These are phyloP conservation scores for Regulus satrapa DNA, from an alignment of 2,113 vertebrate species.

Conservation along the genomic window DNA sequence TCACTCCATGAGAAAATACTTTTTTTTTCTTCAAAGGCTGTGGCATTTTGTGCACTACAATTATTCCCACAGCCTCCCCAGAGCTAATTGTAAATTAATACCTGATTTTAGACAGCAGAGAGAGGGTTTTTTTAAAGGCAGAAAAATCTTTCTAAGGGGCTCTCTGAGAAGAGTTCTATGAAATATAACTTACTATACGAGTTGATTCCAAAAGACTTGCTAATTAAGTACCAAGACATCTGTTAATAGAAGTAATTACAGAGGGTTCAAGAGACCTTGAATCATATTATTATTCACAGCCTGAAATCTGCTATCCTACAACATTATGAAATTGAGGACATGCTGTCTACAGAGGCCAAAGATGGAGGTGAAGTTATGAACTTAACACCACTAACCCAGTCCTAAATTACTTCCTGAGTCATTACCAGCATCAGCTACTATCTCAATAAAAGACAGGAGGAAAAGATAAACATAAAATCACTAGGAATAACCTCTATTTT, in stretches of 20 bases:
- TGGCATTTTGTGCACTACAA: not conserved
- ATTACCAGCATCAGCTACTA: not conserved
- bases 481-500: not conserved
- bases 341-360: not conserved
- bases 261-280: not conserved
- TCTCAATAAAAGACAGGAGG: not conserved
- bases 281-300: not conserved
- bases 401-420: not conserved
- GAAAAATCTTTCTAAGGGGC: not conserved
- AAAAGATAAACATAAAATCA: not conserved
- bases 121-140: not conserved
- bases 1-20: not conserved
- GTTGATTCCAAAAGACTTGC: not conserved
- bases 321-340: accelerated
- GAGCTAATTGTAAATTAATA: not conserved
- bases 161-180: not conserved
- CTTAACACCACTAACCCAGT: not conserved
- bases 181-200: not conserved
- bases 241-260: not conserved
- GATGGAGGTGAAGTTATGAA: not conserved
- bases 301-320: not conserved
- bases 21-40: not conserved
- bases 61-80: not conserved
- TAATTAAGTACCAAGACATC: not conserved
- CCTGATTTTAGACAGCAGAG: not conserved